Evolutionary conservation across 1,140 invertebrate species (phyloP).

Genomic region (Acromyrmex heyeri): DNA sequence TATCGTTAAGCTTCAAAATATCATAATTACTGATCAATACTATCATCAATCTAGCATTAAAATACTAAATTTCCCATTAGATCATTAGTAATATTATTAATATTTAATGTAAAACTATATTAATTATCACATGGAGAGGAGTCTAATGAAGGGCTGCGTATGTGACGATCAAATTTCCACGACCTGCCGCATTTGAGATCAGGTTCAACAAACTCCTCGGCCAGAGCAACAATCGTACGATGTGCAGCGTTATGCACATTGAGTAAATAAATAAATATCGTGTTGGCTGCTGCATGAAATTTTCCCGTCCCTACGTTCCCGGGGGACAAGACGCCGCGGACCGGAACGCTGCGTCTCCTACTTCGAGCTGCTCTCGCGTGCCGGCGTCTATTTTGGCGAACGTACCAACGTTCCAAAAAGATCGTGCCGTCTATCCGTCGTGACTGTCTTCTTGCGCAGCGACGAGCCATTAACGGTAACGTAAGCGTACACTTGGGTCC

Average conservation of each 20-base stretch:
- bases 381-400: constrained; percentile 77
- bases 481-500: constrained; percentile 77
- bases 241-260: constrained; percentile 42
- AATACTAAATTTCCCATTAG: constrained; percentile 11
- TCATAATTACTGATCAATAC: constrained; percentile 16
- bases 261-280: constrained; percentile 73
- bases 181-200: constrained; percentile 22
- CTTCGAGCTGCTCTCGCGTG: constrained; percentile 74
- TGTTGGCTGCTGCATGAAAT: constrained; percentile 54
- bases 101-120: constrained; percentile 23
- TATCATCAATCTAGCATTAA: neutral
- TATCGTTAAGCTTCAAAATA: constrained; percentile 25
- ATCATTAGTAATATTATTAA: constrained; percentile 39
- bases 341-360: constrained; percentile 30
- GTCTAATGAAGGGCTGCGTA: neutral
- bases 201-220: constrained; percentile 54
- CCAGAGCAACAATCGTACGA: constrained; percentile 59
- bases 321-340: constrained; percentile 24
- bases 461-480: constrained; percentile 78
- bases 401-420: constrained; percentile 78
- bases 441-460: constrained; percentile 72
- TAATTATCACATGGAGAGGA: constrained; percentile 19
- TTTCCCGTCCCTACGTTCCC: constrained; percentile 10
- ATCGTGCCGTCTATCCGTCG: constrained; percentile 59
- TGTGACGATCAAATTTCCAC: neutral